Evolutionary conservation across 2,888 invertebrate genomes (phyloP), one percentile per base, ranked within the genome.

Genomic region (Cabera pusaria): DNA sequence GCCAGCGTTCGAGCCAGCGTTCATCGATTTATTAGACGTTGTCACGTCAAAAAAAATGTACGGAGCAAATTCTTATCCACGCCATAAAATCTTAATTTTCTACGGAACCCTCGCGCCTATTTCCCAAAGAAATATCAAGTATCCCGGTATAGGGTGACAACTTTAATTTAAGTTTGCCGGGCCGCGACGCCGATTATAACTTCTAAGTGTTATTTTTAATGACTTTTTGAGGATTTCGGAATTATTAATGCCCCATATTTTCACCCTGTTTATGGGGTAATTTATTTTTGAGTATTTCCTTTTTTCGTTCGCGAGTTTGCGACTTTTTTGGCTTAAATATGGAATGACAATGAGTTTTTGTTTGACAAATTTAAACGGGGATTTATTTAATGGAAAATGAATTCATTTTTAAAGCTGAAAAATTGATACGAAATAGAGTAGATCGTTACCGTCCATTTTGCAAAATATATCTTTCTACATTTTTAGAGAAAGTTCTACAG

Each of bases 181-280:
- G 66, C 75, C 69, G 62, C 56, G 41, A 61, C 52, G 67, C 66
- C 78, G 77, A 77, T 82, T 79, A 82, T 72, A 81, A 81, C 70
- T 84, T 82, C 59, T 54, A 75, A 80, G 73, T 79, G 83, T 78
- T 80, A 83, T 83, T 82, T 83, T 81, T 80, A 83, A 83, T 79
- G 82, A 82, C 73, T 79, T 84, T 76, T 72, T 66, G 61, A 60
- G 65, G 64, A 69, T 73, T 73, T 67, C 52, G 38, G 60, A 61
- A 72, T 77, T 78, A 75, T 75, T 73, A 74, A 77, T 69, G 69
- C 70, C 60, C 64, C 58, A 56, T 61, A 73, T 67, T 69, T 52
- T 43, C 31, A 22, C 56, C 28, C 49, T 44, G 53, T 54, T 54
- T 56, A 50, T 51, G 54, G 56, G 47, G 41, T 57, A 62, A 53